Conservation (phyloP, 1,140 invertebrate species). For the Dendroctonus valens region DNA sequence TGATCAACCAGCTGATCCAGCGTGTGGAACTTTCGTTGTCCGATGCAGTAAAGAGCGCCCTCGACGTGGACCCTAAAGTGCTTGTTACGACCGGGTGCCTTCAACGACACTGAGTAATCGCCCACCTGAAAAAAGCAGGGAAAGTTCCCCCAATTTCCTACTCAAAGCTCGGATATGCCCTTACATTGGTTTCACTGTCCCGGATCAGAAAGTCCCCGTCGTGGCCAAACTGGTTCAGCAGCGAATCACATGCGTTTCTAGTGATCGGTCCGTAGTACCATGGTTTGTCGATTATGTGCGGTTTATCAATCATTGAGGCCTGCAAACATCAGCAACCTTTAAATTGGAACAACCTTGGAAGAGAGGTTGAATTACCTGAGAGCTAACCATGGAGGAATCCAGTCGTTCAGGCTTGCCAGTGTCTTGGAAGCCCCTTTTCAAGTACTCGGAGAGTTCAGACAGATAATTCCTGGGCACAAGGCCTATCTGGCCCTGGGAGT, state of each 20-base stretch:
- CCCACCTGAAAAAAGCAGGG: constrained; percentile 73
- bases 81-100: constrained; percentile 96
- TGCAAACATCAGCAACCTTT: constrained; percentile 1
- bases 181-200: constrained; percentile 98
- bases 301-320: constrained; percentile 56
- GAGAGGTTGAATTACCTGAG: constrained; percentile 36
- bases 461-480: constrained; percentile 97
- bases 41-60: constrained; percentile 92
- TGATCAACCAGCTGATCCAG: constrained; percentile 97
- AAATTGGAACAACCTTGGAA: too few relatives aligned
- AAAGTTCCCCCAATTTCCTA: background rate
- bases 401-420: constrained; percentile 54
- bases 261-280: constrained; percentile 98
- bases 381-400: constrained; percentile 52
- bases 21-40: constrained; percentile 94
- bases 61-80: constrained; percentile 98
- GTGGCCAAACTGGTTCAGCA: constrained; percentile 90
- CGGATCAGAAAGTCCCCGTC: constrained; percentile 98
- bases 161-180: constrained; percentile 46
- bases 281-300: constrained; percentile 73
- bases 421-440: constrained; percentile 76
- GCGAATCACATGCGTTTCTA: constrained; percentile 89
- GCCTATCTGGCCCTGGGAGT: constrained; percentile 86
- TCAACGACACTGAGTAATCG: constrained; percentile 97
- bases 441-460: constrained; percentile 84